A percentile compares a stretch with the other conserved stretches of the same genome.
Conservation (phyloP, 2,113 vertebrate species). For the Lepus americanus region DNA sequence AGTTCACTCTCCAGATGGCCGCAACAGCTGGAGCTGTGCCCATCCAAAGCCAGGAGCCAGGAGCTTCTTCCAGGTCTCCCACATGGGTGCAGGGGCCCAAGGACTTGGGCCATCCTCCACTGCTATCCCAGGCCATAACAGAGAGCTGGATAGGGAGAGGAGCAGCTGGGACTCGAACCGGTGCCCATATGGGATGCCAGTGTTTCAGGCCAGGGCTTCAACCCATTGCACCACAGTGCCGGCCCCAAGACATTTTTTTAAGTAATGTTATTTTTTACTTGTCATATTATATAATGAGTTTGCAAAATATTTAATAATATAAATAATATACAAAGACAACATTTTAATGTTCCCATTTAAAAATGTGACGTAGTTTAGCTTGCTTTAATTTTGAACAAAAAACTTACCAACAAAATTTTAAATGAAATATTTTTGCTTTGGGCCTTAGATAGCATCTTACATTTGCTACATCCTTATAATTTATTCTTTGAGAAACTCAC, state of each 20-base stretch:
- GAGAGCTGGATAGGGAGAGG: too few relatives aligned
- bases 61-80: too few relatives aligned
- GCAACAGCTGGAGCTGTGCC: too few relatives aligned
- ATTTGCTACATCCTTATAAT: neutral
- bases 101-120: too few relatives aligned
- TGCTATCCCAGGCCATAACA: too few relatives aligned
- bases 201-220: too few relatives aligned
- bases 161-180: too few relatives aligned
- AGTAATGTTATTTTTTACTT: constrained; percentile 27
- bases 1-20: too few relatives aligned
- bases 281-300: neutral
- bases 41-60: too few relatives aligned
- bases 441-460: neutral
- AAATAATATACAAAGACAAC: neutral
- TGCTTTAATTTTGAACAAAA: constrained; percentile 36
- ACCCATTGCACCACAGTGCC: too few relatives aligned
- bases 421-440: constrained; percentile 19
- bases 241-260: neutral
- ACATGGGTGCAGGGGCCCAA: too few relatives aligned
- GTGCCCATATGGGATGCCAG: too few relatives aligned
- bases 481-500: neutral
- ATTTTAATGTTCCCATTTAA: neutral
- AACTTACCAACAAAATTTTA: neutral
- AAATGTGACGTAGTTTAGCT: neutral
- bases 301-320: constrained; percentile 31